These are phyloP conservation scores for Ceyx margarethae DNA, from an alignment of 2,113 vertebrate genomes.

Conservation along the genomic window DNA sequence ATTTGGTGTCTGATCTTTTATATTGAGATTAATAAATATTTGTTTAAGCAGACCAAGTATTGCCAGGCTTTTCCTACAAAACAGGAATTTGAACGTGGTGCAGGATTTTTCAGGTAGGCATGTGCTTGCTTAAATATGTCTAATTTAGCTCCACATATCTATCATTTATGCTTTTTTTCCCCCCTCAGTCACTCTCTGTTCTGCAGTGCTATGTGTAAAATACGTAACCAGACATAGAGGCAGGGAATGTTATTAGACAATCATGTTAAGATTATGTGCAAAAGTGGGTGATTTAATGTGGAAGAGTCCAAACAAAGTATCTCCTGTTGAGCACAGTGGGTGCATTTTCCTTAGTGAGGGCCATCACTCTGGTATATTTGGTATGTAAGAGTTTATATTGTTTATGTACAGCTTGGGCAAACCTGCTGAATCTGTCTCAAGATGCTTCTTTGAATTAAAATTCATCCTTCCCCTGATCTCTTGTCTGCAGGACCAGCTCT, in stretches of 20 bases:
- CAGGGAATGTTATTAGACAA: not conserved
- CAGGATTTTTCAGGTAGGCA: constrained; percentile 31
- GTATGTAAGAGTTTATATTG: not conserved
- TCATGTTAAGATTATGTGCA: not conserved
- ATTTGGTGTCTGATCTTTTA: constrained; percentile 65
- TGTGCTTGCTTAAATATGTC: not conserved
- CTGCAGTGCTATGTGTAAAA: not conserved
- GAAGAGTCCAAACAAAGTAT: constrained; percentile 5
- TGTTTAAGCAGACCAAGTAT: constrained; percentile 51
- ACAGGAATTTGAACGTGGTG: not conserved
- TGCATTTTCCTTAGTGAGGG: not conserved
- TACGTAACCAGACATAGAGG: not conserved
- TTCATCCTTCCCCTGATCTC: no score
- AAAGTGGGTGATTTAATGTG: not conserved
- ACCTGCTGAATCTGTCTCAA: not conserved
- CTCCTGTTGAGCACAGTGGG: not conserved
- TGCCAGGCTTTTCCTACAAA: not conserved
- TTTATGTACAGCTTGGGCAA: not conserved
- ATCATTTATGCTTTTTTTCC: not conserved
- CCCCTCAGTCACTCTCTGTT: constrained; percentile 27
- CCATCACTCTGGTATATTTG: fast-evolving
- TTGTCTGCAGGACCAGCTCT: not conserved
- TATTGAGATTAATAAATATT: constrained; percentile 64
- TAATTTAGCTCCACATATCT: constrained; percentile 24
- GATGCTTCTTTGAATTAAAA: not conserved